Base-by-base conservation (phyloP, 1,140 invertebrate genomes). In the Apocrypta bakeri region DNA sequence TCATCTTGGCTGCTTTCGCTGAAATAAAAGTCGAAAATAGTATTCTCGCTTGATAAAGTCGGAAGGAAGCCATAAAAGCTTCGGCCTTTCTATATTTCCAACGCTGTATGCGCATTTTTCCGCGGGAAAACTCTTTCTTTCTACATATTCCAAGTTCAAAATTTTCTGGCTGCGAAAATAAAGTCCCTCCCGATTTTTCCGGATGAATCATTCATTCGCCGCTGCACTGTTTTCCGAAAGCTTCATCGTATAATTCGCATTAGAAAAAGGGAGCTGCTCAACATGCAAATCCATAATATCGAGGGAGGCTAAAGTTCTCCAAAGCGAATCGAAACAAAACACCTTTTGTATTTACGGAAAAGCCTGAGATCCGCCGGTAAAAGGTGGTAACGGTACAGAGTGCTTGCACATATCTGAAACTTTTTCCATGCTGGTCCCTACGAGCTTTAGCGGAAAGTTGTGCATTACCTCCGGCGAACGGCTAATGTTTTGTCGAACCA, bases 401-500 rank as follows among this genome's bases (percentile, higher is more conserved):
- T 3, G 33, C 48, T 21, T 6, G 48, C 37, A 71, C 83, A 78
- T 77, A 56, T 7, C n/a, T 42, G 27, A 25, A 48, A 68, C 64
- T 78, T 77, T 81, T 83, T 84, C 40, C 48, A n/a, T 7, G 48
- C 48, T 56, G 17, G 21, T 4, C 42, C 42, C 12, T 11, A 14
- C 3, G 9, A 42, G 40, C 78, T 27, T 48, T 66, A 71, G 3
- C 63, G 21, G 3, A 80, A 84, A 81, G 63, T 77, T 84, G 74
- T 40, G 69, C 76, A 73, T 78, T 84, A 78, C 56, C 33, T 63
- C 64, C 63, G 27, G 74, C 79, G 74, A 84, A 84, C 80, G 83
- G 83, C 74, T 82, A 82, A 82, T 84, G 83, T 82, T 82, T 82
- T 82, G 81, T 78, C 75, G 64, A 82, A 77, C 64, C 42, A 48